Base-by-base conservation (phyloP, 37 sponge, comb jelly and placozoan genomes). In the Ianthella basta region DNA sequence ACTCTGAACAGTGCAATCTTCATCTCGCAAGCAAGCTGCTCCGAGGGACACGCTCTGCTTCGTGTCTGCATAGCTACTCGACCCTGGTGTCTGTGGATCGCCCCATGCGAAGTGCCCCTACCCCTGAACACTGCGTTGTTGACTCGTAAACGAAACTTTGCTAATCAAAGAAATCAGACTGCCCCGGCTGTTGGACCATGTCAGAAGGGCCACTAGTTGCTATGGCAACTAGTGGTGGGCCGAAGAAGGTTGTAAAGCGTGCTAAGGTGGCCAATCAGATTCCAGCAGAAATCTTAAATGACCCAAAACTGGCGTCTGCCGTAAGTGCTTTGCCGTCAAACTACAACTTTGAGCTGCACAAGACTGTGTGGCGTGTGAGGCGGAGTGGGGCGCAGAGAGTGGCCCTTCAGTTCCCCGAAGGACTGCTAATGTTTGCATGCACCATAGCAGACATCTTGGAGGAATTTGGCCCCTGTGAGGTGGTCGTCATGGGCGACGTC, bases 341-440 rank as follows among this genome's bases (percentile, higher is more conserved):
- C 82, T 97, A 97, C 88, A 97, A 97, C 83, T 97, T 97, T 87
- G 98, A 97, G 63, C 82, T 97, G 30, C 92, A 93, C 85, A 97
- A 97, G 85, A 97, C 93, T 0, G 78, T 97, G 29, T 97, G 98
- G 98, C 80, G 91, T 13, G 83, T 94, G 0, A 53, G 86, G 63
- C 84, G 85, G 72, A 72, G 75, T 0, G 54, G 83, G 10, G 80
- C 98, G 10, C 93, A 85, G 63, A 35, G 83, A 69, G 98, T 95
- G 0, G 96, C 96, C 4, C 87, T 97, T 13, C 98, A 97, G 83
- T 95, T 97, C 83, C 98, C 98, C 0, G 98, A 97, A 59, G 98
- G 98, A 23, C 87, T 97, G 0, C 85, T 97, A 16, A 80, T 97
- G 87, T 97, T 88, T 84, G 88, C 96, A 2, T 91, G 92, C 40